These are phyloP conservation scores for Ceraclea dissimilis DNA, from an alignment of 2,888 invertebrate species.

Conservation along the genomic window DNA sequence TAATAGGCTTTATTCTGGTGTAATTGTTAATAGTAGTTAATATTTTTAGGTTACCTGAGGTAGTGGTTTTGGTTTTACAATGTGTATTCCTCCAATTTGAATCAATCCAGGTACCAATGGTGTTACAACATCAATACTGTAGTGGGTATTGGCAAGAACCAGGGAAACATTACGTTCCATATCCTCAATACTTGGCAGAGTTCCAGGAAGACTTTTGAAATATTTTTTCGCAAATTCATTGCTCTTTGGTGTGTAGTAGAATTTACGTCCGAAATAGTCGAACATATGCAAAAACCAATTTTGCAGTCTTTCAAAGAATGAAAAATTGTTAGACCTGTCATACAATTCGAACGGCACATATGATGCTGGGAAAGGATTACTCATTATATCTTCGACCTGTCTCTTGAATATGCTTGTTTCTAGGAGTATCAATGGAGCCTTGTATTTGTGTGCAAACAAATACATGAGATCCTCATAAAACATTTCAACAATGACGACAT, in stretches of 20 bases:
- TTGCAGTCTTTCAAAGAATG: slow-evolving; percentile 36
- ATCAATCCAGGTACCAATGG: slow-evolving; percentile 50
- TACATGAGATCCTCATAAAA: slow-evolving; percentile 29
- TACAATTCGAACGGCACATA: slow-evolving; percentile 40
- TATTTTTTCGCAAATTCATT: slow-evolving; percentile 32
- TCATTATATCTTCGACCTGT: slow-evolving; percentile 40
- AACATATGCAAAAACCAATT: slow-evolving; percentile 35
- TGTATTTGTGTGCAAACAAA: slow-evolving; percentile 29
- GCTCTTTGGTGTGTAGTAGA: slow-evolving; percentile 33
- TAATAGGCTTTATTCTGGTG: too few species aligned
- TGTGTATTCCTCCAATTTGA: slow-evolving; percentile 52
- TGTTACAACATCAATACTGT: slow-evolving; percentile 39
- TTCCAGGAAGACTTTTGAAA: slow-evolving; percentile 33
- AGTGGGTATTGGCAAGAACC: slow-evolving; percentile 46
- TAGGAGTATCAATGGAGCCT: slow-evolving; percentile 22
- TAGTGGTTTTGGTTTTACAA: slow-evolving; percentile 33
- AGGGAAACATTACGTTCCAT: slow-evolving; percentile 39
- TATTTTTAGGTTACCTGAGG: slow-evolving; percentile 35
- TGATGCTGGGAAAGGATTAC: slow-evolving; percentile 41
- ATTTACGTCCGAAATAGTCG: slow-evolving; percentile 32
- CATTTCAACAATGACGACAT: slow-evolving; percentile 28
- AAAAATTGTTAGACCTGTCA: slow-evolving; percentile 36
- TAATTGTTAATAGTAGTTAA: too few species aligned
- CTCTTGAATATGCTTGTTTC: slow-evolving; percentile 24
- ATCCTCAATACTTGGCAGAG: slow-evolving; percentile 39